Evolutionary conservation across 2,797 vertebrate species (phyloP), one percentile per base, ranked within the genome.

Genomic region (Mormyrops attenuatus): DNA sequence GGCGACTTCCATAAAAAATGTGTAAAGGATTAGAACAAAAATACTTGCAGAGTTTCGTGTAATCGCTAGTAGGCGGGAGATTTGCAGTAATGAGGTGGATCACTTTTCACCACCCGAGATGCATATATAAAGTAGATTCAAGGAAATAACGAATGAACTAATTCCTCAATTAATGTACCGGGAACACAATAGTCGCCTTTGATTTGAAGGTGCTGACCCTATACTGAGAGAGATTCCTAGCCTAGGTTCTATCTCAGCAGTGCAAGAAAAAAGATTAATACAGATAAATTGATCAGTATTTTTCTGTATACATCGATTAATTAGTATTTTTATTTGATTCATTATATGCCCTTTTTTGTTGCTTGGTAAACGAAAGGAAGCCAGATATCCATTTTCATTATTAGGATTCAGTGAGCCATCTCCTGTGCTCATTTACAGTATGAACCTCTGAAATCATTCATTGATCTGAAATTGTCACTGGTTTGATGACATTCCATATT

Each of bases 391-490:
- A 50, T 86, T 86, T 41, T 87, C 17, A 20, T 87, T 38, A 34
- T 57, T 49, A 85, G 34, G 20, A 30, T 57, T 86, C 85, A 86
- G 49, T 30, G 15, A 52, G 52, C 52, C 86, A 60, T 52, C 53
- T 15, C 34, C 34, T 57, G 26, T 34, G 17, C 52, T 57, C 49
- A 52, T 85, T 85, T 85, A 85, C 82, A 49, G 77, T 44, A 82
- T 52, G 49, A 52, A 52, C 82, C 82, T 85, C 82, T 30, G 82
- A 50, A 52, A 85, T 20, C 44, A 50, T 85, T 85, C 82, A 52
- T 85, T 85, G 44, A 85, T 85, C 82, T 85, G 82, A 49, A 85
- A 85, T 50, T 85, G 82, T 85, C 44, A 85, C 49, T 49, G n/a
- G 38, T 84, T 84, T 84, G 80, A 49, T 84, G 80, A 52, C 44